Conservation (phyloP, 1,140 invertebrate species). For the Drosophila asahinai region DNA sequence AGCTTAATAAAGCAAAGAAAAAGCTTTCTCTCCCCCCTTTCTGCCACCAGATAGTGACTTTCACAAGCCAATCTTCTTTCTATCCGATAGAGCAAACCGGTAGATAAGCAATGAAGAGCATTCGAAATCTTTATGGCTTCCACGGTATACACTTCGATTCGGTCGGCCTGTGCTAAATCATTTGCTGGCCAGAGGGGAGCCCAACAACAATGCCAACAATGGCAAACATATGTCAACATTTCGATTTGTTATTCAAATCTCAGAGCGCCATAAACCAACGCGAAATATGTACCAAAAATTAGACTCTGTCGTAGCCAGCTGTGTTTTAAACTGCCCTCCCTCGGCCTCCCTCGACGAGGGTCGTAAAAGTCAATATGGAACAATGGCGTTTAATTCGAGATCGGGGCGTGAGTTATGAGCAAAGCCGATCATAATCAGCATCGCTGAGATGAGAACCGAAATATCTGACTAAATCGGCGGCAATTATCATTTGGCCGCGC, state of each 20-base stretch:
- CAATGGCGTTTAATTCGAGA: conserved; percentile 77
- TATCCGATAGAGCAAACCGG: conserved; percentile 1
- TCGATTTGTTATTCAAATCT: conserved; percentile 79
- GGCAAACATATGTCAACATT: conserved; percentile 78
- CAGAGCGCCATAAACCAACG: conserved; percentile 56
- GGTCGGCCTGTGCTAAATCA: conserved; percentile 36
- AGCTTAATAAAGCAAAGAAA: conserved; percentile 3
- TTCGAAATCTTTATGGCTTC: conserved; percentile 24
- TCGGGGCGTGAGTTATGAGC: conserved; percentile 68
- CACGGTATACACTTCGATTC: conserved; percentile 4
- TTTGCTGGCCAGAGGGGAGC: conserved; percentile 20
- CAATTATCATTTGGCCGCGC: conserved; percentile 39
- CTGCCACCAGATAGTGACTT: conserved; percentile 16
- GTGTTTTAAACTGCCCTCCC: conserved; percentile 22
- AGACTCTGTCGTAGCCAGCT: conserved; percentile 56
- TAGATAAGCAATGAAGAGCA: conserved; percentile 50
- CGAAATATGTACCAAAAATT: conserved; percentile 50
- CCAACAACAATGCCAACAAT: conserved; percentile 64
- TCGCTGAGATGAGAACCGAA: conserved; percentile 37
- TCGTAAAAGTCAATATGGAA: conserved; percentile 62
- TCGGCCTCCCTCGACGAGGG: not conserved
- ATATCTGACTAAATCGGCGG: conserved; percentile 29
- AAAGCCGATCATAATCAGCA: conserved; percentile 54
- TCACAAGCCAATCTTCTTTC: conserved; percentile 22
- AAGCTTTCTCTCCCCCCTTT: conserved; percentile 29